Percentiles rank a stretch among this genome's conserved stretches.
phyloP scores from a whole-genome alignment of 2,797 vertebrate genomes.

The Microhierax caerulescens region DNA sequence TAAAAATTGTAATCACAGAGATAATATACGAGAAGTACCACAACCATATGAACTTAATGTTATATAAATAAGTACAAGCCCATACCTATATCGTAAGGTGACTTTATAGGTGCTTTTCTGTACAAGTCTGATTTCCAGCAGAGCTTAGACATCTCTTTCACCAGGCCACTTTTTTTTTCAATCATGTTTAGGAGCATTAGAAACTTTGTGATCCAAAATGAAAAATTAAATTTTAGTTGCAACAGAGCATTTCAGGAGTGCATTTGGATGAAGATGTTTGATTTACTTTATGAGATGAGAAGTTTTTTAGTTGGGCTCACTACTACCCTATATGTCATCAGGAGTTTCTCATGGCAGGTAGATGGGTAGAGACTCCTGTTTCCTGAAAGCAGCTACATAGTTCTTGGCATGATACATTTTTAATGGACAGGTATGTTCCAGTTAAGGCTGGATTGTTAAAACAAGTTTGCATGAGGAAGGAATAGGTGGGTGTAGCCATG shows the following conservation, averaged over 20 bases:
- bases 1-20: neutral
- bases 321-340: neutral
- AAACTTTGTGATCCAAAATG: neutral
- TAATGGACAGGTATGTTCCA: neutral
- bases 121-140: neutral
- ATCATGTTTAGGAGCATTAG: neutral
- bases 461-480: neutral
- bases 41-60: neutral
- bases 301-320: neutral
- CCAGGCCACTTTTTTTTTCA: neutral
- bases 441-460: neutral
- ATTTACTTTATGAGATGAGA: neutral
- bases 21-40: neutral
- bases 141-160: neutral
- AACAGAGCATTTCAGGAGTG: neutral
- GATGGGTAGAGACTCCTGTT: neutral
- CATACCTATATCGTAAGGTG: neutral
- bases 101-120: neutral
- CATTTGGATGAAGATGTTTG: neutral
- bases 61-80: neutral
- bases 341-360: neutral
- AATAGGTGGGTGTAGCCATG: neutral
- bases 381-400: neutral
- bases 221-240: neutral
- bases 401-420: neutral